Evolutionary conservation across 2,888 invertebrate species (phyloP).

Genomic region (Elaeidobius kamerunicus): DNA sequence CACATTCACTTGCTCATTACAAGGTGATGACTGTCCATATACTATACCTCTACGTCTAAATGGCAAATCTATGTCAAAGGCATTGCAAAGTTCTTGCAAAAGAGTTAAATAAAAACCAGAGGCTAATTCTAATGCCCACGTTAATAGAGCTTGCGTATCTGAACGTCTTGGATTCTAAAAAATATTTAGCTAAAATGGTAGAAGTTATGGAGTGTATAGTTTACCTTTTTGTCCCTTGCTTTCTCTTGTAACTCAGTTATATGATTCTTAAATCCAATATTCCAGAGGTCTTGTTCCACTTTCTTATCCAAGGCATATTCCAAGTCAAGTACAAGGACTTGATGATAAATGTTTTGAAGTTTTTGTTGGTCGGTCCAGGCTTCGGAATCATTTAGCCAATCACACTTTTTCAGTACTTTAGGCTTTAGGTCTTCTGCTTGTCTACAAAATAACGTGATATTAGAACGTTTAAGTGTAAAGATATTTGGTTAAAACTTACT

Average conservation of each 20-base stretch:
- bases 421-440: conserved; percentile 73
- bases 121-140: conserved; percentile 79
- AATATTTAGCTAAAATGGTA: background rate
- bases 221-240: conserved; percentile 77
- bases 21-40: conserved; percentile 43
- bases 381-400: conserved; percentile 48
- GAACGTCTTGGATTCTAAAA: conserved; percentile 66
- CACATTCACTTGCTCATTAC: conserved; percentile 42
- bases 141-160: conserved; percentile 74
- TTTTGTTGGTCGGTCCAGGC: conserved; percentile 53
- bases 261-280: conserved; percentile 83
- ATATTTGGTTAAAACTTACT: conserved; percentile 51
- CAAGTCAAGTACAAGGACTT: conserved; percentile 73
- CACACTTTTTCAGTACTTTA: conserved; percentile 60
- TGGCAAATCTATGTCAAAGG: conserved; percentile 77
- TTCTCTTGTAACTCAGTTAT: conserved; percentile 75
- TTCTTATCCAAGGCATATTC: conserved; percentile 87
- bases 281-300: conserved; percentile 88
- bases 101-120: conserved; percentile 82
- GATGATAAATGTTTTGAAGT: conserved; percentile 60
- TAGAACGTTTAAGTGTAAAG: background rate
- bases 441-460: conserved; percentile 53
- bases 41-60: conserved; percentile 57
- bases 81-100: conserved; percentile 69
- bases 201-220: background rate